These are phyloP conservation scores for Neosilurus mollespiculum DNA, from an alignment of 2,797 vertebrate species.

Conservation along the genomic window DNA sequence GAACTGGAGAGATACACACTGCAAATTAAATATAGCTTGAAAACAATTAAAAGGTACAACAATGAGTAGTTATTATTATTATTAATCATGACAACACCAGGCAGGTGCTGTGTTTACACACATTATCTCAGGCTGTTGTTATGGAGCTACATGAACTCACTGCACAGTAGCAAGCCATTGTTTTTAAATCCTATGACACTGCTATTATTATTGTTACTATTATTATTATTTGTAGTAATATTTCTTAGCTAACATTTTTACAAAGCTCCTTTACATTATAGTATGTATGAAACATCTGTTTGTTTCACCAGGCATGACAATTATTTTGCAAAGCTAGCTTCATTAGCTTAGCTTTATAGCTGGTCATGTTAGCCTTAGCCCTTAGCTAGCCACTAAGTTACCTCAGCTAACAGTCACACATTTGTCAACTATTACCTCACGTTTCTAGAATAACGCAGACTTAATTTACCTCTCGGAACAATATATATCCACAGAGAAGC, in stretches of 20 bases:
- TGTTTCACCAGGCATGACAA: not conserved
- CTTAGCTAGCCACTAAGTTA: not conserved
- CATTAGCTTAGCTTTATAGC: not conserved
- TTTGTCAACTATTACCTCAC: not conserved
- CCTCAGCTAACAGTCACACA: not conserved
- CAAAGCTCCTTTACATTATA: not conserved
- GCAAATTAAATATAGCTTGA: not conserved
- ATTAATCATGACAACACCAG: not conserved
- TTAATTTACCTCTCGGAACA: constrained; percentile 27
- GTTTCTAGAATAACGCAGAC: not conserved
- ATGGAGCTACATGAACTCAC: not conserved
- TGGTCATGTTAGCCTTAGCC: not conserved
- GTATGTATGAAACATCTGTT: not conserved
- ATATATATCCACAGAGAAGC: not conserved
- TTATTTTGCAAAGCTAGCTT: not conserved
- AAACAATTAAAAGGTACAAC: not conserved
- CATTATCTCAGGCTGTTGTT: too few relatives aligned
- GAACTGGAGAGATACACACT: not conserved
- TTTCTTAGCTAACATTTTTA: not conserved
- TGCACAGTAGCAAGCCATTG: not conserved
- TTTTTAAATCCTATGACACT: not conserved
- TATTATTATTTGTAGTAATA: too few relatives aligned
- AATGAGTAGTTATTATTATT: not conserved
- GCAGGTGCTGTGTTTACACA: too few relatives aligned
- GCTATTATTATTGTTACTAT: not conserved